Conservation (phyloP, 2,113 vertebrate species). For the Macrotus californicus region DNA sequence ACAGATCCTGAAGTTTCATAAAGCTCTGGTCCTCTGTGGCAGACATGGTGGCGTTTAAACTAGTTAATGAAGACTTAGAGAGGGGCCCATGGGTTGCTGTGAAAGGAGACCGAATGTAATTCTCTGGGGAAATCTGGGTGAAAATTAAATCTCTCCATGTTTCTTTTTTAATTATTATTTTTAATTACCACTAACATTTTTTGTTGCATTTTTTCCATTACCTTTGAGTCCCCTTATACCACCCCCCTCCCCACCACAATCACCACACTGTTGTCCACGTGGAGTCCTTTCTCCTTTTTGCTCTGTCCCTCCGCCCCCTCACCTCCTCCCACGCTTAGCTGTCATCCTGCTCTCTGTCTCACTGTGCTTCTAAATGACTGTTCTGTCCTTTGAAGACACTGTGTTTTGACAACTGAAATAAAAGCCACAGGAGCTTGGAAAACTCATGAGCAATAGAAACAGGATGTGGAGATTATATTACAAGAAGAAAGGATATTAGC, state of each 20-base stretch:
- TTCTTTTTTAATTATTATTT: too few species aligned
- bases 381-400: background rate
- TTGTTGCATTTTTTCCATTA: too few species aligned
- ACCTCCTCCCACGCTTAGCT: background rate
- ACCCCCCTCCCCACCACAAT: too few species aligned
- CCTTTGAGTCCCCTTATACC: too few species aligned
- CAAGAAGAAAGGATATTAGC: background rate
- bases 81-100: background rate
- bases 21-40: background rate
- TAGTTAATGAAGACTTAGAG: background rate
- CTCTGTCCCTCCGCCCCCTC: too few species aligned
- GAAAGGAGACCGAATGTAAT: background rate
- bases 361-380: background rate
- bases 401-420: background rate
- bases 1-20: slow-evolving; percentile 5
- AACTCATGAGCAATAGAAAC: background rate
- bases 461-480: background rate
- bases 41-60: background rate
- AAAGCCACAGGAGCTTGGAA: background rate
- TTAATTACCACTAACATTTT: too few species aligned
- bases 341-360: too few species aligned
- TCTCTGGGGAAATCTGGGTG: background rate
- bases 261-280: too few species aligned
- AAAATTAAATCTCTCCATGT: background rate
- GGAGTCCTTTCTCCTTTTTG: too few species aligned